phyloP scores from a whole-genome alignment of 1,140 invertebrate genomes.

The Procambarus clarkii region DNA sequence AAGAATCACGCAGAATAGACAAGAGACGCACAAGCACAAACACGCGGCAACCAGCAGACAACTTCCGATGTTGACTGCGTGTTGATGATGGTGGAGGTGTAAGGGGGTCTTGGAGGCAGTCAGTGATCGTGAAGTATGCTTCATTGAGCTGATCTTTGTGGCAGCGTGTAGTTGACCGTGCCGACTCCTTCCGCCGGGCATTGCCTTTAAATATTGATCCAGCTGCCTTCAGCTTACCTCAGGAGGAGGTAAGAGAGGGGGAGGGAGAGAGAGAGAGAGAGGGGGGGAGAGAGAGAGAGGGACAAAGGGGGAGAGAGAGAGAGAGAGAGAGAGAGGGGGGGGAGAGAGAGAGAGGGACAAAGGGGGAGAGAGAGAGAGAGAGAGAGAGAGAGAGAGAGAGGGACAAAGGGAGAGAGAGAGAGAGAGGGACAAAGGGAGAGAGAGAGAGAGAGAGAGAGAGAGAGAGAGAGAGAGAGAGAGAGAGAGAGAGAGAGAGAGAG shows the following conservation, averaged over 20 bases:
- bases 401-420: too few relatives aligned
- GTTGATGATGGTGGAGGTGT: too few relatives aligned
- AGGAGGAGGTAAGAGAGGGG: neutral
- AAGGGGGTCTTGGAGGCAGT: too few relatives aligned
- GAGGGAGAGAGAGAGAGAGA: neutral
- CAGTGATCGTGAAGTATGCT: neutral
- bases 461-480: slow-evolving; percentile 7
- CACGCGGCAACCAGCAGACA: too few relatives aligned
- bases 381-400: neutral
- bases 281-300: neutral
- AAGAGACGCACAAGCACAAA: too few relatives aligned
- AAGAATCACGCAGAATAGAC: too few relatives aligned
- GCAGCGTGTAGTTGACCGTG: neutral
- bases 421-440: too few relatives aligned
- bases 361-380: neutral
- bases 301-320: neutral
- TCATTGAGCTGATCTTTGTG: neutral
- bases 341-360: too few relatives aligned
- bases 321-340: neutral
- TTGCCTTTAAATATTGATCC: neutral
- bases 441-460: neutral
- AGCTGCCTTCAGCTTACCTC: neutral
- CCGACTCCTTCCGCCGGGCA: neutral
- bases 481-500: slow-evolving; percentile 5
- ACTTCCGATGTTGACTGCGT: too few relatives aligned